These are phyloP conservation scores for Lagorchestes hirsutus DNA, from an alignment of 2,797 vertebrate species.

Conservation along the genomic window DNA sequence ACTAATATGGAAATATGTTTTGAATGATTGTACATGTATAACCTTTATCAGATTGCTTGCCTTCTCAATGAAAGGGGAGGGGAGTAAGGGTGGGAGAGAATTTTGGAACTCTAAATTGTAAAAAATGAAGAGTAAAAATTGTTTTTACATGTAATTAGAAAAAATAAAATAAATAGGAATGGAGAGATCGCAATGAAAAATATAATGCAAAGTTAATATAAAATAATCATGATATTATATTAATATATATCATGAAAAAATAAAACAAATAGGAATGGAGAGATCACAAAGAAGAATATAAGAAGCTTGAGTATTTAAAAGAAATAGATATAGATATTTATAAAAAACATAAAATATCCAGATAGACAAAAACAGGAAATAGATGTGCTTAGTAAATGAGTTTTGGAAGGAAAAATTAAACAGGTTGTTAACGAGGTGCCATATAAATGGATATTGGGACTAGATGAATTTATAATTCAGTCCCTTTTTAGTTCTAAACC, in stretches of 20 bases:
- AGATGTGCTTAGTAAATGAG: background rate
- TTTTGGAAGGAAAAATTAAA: no score
- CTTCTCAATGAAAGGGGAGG: background rate
- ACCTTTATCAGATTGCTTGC: background rate
- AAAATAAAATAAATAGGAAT: background rate
- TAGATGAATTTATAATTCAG: no score
- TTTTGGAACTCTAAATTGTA: background rate
- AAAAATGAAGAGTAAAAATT: background rate
- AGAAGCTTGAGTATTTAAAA: background rate
- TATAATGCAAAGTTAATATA: no score
- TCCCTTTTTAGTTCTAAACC: no score
- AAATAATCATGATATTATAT: no score
- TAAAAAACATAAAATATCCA: background rate
- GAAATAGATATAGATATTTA: background rate
- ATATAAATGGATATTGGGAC: background rate
- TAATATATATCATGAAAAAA: background rate
- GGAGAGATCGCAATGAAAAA: background rate
- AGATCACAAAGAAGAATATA: background rate
- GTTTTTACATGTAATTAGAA: background rate
- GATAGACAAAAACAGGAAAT: background rate
- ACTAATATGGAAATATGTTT: background rate
- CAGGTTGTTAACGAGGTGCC: background rate
- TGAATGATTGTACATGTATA: background rate
- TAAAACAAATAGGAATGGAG: background rate
- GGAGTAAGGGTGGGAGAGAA: background rate